Conservation (phyloP, 2,888 invertebrate genomes). For the Sarcophaga variegata region DNA sequence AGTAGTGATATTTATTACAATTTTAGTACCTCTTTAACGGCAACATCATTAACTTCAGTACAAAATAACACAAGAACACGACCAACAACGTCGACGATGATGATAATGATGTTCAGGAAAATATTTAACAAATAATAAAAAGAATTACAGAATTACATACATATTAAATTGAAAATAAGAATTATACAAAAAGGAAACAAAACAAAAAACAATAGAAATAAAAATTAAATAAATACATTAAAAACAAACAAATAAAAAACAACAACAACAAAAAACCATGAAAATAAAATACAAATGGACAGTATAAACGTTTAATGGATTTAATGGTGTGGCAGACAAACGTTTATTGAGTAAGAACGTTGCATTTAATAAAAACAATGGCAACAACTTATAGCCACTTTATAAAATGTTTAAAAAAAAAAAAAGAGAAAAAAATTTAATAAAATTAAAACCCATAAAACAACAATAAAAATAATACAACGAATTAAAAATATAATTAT, state of each 20-base stretch:
- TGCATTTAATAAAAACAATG: conserved; percentile 44
- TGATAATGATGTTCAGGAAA: conserved; percentile 27
- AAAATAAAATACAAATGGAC: not conserved
- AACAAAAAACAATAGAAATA: no score
- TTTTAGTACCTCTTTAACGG: conserved; percentile 41
- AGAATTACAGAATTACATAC: no score
- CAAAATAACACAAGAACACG: conserved; percentile 7
- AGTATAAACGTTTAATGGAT: conserved; percentile 52
- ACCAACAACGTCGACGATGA: conserved; percentile 25
- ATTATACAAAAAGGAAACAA: no score
- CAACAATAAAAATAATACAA: no score
- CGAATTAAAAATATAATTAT: no score
- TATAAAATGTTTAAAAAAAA: no score
- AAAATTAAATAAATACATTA: not conserved
- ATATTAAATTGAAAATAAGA: no score
- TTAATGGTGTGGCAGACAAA: conserved; percentile 64
- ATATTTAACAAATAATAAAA: conserved; percentile 21
- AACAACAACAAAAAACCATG: conserved; percentile 34
- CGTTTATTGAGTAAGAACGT: conserved; percentile 63
- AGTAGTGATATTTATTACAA: conserved; percentile 21
- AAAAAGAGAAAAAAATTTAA: no score
- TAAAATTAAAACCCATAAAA: no score
- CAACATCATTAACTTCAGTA: conserved; percentile 29
- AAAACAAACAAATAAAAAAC: conserved; percentile 24
- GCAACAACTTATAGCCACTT: conserved; percentile 13